A percentile compares a stretch with the other conserved stretches of the same genome.
These are phyloP conservation scores for Ceryle rudis DNA, from an alignment of 2,797 vertebrate species.

Conservation along the genomic window DNA sequence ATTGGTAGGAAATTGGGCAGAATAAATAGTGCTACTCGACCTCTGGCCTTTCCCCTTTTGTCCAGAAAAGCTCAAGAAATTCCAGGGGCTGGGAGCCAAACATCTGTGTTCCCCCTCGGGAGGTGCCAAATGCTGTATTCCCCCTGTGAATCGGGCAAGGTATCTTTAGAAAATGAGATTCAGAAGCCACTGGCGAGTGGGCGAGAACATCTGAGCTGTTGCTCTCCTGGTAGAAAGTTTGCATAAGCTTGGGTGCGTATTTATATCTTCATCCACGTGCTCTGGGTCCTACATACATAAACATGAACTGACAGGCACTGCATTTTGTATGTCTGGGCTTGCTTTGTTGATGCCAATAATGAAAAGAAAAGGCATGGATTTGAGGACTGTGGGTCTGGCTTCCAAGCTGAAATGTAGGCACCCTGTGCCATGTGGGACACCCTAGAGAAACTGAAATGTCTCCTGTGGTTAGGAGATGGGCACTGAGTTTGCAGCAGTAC, in stretches of 20 bases:
- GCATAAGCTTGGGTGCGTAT: background rate
- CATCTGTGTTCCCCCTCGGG: background rate
- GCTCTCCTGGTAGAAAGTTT: background rate
- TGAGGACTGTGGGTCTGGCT: background rate
- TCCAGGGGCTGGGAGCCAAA: constrained; percentile 22
- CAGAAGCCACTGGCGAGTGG: background rate
- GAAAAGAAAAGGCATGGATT: background rate
- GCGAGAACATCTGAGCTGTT: constrained; percentile 9
- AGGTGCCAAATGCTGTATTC: background rate
- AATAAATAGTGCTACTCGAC: constrained; percentile 7
- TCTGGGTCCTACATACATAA: background rate
- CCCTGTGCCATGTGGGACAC: background rate
- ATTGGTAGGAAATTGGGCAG: background rate
- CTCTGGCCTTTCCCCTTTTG: constrained; percentile 43
- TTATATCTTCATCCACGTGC: background rate
- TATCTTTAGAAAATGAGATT: constrained; percentile 43
- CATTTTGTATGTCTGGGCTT: background rate
- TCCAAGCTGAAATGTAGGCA: background rate
- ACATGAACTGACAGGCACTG: background rate
- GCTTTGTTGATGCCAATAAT: background rate
- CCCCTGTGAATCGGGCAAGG: fast-evolving
- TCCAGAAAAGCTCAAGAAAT: constrained; percentile 51
- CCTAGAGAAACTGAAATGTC: fast-evolving
- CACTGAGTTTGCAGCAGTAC: background rate
- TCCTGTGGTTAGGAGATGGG: background rate